phyloP scores from a whole-genome alignment of 2,797 vertebrate genomes.

The Peromyscus eremicus region DNA sequence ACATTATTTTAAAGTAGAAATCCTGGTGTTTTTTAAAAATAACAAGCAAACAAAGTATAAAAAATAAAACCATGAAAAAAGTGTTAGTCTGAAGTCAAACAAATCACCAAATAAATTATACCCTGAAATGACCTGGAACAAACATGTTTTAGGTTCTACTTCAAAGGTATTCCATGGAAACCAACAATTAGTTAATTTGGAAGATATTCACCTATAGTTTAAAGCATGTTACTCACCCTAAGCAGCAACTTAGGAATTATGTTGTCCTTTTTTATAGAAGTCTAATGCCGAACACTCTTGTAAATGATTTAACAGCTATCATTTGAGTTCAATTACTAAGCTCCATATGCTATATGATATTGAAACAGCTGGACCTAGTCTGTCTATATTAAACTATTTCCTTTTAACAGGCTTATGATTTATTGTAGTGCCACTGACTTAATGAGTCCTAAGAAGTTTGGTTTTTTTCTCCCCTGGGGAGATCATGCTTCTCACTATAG shows the following conservation, averaged over 20 bases:
- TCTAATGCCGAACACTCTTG: neutral
- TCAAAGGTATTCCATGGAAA: conserved; percentile 10
- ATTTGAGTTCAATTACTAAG: conserved; percentile 71
- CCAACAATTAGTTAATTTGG: neutral
- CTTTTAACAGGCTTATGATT: conserved; percentile 75
- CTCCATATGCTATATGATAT: conserved; percentile 63
- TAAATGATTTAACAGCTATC: conserved; percentile 65
- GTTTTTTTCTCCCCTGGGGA: conserved; percentile 22
- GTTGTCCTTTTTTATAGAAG: conserved; percentile 60
- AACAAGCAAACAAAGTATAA: conserved; percentile 28
- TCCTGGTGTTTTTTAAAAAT: neutral
- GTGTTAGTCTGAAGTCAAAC: neutral
- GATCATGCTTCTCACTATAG: neutral
- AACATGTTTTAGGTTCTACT: neutral
- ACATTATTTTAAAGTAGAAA: conserved; percentile 27
- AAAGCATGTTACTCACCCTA: neutral
- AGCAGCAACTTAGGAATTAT: neutral
- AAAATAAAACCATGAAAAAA: neutral
- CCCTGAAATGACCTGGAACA: neutral
- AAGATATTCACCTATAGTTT: neutral
- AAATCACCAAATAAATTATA: conserved; percentile 39
- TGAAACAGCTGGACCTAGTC: conserved; percentile 72
- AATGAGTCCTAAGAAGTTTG: conserved; percentile 69
- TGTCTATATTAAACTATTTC: conserved; percentile 71
- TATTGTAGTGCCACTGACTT: conserved; percentile 68